Evolutionary conservation across 2,888 invertebrate species (phyloP), one percentile per base, ranked within the genome.

Genomic region (Agrotis exclamationis): DNA sequence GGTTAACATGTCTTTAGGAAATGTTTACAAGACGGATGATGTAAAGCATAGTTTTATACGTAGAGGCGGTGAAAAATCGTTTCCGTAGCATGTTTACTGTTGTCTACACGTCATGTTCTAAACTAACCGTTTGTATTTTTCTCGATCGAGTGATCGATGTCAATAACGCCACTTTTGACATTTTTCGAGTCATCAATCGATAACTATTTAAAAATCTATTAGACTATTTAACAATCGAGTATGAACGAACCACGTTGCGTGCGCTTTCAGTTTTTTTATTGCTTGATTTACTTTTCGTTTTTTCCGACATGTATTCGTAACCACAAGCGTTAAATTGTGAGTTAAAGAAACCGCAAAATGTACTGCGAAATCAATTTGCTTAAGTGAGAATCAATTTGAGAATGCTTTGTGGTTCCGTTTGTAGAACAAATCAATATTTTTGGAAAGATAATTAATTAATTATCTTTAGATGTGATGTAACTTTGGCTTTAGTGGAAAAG

Each of bases 231-330:
- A 54, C 28, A 63, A 58, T 63, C 45, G 51, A 48, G 16, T 56
- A 33, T 59, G 63, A 73, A 63, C 54, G 22, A 59, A 63, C 20
- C 1, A 20, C 62, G 57, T 76, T n/a, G 72, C 76, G 59, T 79
- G 68, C 58, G 58, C 53, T 58, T 76, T 65, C 47, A 65, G n/a
- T n/a, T 3, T 54, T 47, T 60, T 64, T 68, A 20, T 75, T 76
- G 24, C 54, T 62, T 59, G 50, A 59, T 68, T 76, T 72, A 72
- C 64, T 77, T 79, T 59, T 63, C n/a, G 70, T 59, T 63, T 79
- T 70, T 70, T n/a, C 66, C 45, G 66, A 79, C 64, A 57, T 51
- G n/a, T 63, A 53, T 54, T 79, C 53, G 54, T 76, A 58, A 51
- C 54, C 56, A 22, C 65, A 16, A 24, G 2, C 20, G 57, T 51